Evolutionary conservation across 64 coral and sea anemone species (phyloP).

Genomic region (Trachythela sp.): DNA sequence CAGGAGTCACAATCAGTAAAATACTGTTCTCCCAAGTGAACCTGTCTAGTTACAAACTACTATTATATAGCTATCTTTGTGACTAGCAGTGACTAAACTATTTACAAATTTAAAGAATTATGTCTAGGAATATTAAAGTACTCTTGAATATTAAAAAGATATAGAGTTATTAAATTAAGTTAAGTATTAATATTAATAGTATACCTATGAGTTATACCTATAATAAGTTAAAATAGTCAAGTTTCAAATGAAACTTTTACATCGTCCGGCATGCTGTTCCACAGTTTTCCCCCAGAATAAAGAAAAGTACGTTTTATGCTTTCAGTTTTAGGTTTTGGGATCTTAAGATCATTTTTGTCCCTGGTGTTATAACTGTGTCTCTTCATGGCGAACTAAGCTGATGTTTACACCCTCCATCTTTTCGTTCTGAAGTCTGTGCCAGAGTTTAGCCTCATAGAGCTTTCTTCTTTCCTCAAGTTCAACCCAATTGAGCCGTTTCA

Average conservation of each 20-base stretch:
- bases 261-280: neutral
- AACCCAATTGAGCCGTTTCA: neutral
- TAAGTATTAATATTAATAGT: too few species aligned
- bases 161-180: too few species aligned
- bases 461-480: neutral
- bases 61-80: neutral
- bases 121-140: neutral
- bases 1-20: conserved; percentile 11
- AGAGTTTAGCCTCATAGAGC: neutral
- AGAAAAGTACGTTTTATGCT: neutral
- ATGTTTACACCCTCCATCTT: neutral
- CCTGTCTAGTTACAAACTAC: neutral
- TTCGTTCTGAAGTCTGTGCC: neutral
- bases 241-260: neutral
- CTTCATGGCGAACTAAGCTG: neutral
- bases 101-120: neutral
- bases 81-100: neutral
- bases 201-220: too few species aligned
- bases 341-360: neutral
- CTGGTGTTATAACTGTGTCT: neutral
- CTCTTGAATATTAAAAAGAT: too few species aligned
- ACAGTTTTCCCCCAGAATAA: neutral
- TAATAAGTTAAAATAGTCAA: neutral
- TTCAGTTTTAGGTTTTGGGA: neutral
- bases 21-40: neutral